Conservation (phyloP, 2,797 vertebrate species). For the Spizella passerina region DNA sequence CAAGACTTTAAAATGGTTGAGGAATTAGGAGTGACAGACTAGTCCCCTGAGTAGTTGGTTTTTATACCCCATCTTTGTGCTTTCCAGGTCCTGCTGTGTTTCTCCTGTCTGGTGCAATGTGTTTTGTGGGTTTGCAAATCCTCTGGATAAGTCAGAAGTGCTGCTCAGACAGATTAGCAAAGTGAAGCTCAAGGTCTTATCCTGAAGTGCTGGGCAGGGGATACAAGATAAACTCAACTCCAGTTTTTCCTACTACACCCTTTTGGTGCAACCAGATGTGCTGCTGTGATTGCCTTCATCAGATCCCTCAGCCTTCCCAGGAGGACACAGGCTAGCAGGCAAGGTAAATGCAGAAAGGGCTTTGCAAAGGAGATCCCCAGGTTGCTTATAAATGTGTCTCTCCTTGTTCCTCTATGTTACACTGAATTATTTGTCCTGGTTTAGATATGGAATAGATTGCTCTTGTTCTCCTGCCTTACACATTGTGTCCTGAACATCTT, state of each 20-base stretch:
- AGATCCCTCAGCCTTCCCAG: fast-evolving
- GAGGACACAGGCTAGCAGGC: neutral
- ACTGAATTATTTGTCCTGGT: neutral
- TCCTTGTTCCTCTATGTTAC: neutral
- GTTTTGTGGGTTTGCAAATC: neutral
- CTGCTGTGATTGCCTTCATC: neutral
- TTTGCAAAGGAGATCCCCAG: neutral
- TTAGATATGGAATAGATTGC: neutral
- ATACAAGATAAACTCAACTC: neutral
- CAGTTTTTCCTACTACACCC: neutral
- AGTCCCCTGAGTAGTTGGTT: neutral
- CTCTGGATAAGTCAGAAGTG: neutral
- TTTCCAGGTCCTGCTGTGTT: neutral
- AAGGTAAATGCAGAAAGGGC: neutral
- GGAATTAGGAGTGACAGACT: neutral
- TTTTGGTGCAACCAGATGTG: neutral
- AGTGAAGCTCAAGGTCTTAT: neutral
- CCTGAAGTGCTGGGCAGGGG: neutral
- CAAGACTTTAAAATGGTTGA: neutral
- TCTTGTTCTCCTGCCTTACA: neutral
- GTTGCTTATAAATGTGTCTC: neutral
- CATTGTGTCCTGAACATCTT: neutral
- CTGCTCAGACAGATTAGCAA: neutral
- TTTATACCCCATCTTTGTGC: neutral
- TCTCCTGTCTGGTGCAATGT: neutral